Evolutionary conservation across 64 coral and sea anemone genomes (phyloP), one percentile per base, ranked within the genome.

Genomic region (Dendrophyllia cribrosa): DNA sequence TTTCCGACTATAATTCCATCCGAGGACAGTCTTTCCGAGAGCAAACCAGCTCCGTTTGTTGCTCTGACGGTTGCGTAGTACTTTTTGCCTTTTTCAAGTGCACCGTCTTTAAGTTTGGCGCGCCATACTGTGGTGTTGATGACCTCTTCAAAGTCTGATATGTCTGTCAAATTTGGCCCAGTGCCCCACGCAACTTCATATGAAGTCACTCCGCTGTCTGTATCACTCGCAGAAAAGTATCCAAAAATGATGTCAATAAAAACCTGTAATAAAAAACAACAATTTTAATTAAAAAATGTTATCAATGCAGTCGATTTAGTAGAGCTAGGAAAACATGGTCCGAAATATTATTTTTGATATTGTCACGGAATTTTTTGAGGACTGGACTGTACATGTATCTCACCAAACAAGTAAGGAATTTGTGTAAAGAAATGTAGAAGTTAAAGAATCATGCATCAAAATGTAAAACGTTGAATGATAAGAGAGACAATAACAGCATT

Each of bases 171-270:
- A 22, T 70, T 79, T 43, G 93, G 93, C 7, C 56, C 61, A 19
- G 88, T 91, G 86, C 88, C 93, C 93, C 93, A 95, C 44, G 87
- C 93, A 16, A 95, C 55, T 11, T 95, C 93, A 25, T 91, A 95
- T 55, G 93, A 80, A 59, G 79, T 95, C 47, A 95, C 82, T 19
- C 80, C 64, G 75, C 93, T 95, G 2, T 95, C 93, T 15, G 79
- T 81, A 23, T 95, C 93, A 21, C n/a, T 56, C 43, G 93, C 93
- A 10, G n/a, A 51, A 43, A 84, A 95, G 51, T 91, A 96, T 11
- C 89, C 97, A 58, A 98, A 98, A 26, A 98, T 96, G 45, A 98
- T 94, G 19, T 98, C 94, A 6, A 93, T 65, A 49, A 98, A 98
- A 17, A 95, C 94, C 97, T 98, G 72, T 46, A 43, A 58, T 51